phyloP scores from a whole-genome alignment of 2,888 invertebrate species.

The Drosophila dives region DNA sequence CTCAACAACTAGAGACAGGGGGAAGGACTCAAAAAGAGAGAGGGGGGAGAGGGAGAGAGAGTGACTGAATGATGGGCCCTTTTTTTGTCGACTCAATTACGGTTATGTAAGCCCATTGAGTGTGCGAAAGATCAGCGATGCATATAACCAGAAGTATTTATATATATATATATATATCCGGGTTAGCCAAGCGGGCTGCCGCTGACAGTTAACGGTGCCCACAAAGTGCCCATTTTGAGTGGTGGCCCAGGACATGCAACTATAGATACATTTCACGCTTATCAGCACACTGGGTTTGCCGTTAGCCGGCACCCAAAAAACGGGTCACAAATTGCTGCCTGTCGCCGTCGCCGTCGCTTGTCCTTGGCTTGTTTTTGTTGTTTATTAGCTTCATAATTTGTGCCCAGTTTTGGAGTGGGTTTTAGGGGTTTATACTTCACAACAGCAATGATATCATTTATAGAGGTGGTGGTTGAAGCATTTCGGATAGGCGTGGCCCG shows the following conservation, averaged over 20 bases:
- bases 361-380: constrained; percentile 61
- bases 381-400: constrained; percentile 81
- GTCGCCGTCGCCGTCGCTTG: constrained; percentile 30
- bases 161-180: constrained; percentile 32
- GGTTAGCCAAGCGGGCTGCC: constrained; percentile 51
- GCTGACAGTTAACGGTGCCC: constrained; percentile 66
- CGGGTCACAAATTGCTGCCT: constrained; percentile 61
- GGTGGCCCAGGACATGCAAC: constrained; percentile 53
- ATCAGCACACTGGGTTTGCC: constrained; percentile 59
- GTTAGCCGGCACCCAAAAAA: constrained; percentile 4
- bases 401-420: constrained; percentile 62
- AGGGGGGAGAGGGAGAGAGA: not conserved
- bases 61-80: constrained; percentile 23
- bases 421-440: not conserved
- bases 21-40: not conserved
- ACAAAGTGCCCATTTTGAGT: constrained; percentile 53
- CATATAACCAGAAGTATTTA: constrained; percentile 59
- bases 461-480: constrained; percentile 48
- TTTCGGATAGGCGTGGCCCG: constrained; percentile 69
- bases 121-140: constrained; percentile 67
- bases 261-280: constrained; percentile 75
- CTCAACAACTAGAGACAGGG: constrained; percentile 28
- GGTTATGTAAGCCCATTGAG: constrained; percentile 65
- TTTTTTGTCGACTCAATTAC: constrained; percentile 63
- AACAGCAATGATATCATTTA: constrained; percentile 28